phyloP scores from a whole-genome alignment of 2,113 vertebrate species.

The Polyodon spathula region DNA sequence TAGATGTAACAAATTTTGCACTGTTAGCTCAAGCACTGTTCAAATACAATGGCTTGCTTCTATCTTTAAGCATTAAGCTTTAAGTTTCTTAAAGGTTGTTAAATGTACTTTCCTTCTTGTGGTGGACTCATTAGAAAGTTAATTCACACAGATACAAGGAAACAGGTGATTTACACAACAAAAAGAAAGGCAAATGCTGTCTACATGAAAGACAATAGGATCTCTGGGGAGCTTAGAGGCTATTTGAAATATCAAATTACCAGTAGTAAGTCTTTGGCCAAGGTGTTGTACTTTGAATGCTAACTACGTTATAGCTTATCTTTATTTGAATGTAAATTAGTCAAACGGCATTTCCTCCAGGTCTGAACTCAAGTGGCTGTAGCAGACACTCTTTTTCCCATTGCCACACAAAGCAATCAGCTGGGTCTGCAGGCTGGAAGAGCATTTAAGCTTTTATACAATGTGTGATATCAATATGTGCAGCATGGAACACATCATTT shows the following conservation, averaged over 20 bases:
- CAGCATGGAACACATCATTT: too few relatives aligned
- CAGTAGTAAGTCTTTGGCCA: constrained; percentile 17
- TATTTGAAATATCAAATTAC: constrained; percentile 24
- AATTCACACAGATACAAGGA: constrained; percentile 35
- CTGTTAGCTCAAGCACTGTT: too few relatives aligned
- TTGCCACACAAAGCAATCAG: background rate
- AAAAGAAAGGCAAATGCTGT: constrained; percentile 22
- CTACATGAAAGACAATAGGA: constrained; percentile 24
- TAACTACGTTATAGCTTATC: background rate
- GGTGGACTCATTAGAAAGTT: constrained; percentile 28
- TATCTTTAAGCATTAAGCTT: too few relatives aligned
- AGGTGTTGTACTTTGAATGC: background rate
- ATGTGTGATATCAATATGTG: too few relatives aligned
- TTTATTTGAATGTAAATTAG: background rate
- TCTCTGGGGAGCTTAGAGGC: constrained; percentile 17
- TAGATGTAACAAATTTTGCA: too few relatives aligned
- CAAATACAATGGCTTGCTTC: constrained; percentile 31
- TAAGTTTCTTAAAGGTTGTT: background rate
- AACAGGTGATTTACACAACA: constrained; percentile 35
- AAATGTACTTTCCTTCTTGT: background rate
- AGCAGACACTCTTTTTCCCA: background rate
- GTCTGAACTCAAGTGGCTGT: background rate
- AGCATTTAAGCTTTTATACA: too few relatives aligned
- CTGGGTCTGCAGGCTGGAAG: background rate
- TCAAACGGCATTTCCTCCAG: background rate